A percentile compares a stretch with the other conserved stretches of the same genome.
Conservation (phyloP, 2,797 vertebrate species). For the Parauchenoglanis ngamensis region DNA sequence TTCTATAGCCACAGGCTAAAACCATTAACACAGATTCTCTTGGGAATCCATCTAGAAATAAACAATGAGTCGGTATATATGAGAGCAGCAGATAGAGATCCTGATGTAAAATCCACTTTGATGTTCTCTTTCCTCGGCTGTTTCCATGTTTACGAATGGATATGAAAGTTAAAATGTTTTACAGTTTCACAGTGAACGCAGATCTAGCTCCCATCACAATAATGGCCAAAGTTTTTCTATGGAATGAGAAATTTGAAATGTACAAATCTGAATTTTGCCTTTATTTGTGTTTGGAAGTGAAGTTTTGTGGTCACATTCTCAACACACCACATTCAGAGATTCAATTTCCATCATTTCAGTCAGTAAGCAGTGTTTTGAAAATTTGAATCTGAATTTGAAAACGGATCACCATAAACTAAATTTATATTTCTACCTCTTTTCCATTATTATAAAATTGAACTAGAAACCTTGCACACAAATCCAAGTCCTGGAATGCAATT, state of each 20-base stretch:
- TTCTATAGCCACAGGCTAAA: conserved; percentile 8
- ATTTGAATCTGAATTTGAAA: neutral
- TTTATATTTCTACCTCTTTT: neutral
- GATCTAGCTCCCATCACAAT: neutral
- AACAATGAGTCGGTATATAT: neutral
- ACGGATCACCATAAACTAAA: too few relatives aligned
- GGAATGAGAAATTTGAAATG: neutral
- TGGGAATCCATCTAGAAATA: neutral
- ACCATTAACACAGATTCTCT: neutral
- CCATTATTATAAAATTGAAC: neutral
- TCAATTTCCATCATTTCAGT: neutral
- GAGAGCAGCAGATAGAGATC: neutral
- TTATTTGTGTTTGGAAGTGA: neutral
- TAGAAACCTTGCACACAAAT: neutral
- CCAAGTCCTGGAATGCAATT: neutral
- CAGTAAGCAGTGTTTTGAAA: neutral
- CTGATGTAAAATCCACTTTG: neutral
- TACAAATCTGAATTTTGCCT: neutral
- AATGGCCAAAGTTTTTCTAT: neutral
- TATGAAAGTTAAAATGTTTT: neutral
- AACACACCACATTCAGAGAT: neutral
- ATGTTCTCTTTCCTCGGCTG: neutral
- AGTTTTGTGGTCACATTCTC: neutral
- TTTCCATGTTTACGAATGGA: neutral
- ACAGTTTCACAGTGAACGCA: neutral